These are phyloP conservation scores for Dasypolia templi DNA, from an alignment of 2,888 invertebrate genomes.

Conservation along the genomic window DNA sequence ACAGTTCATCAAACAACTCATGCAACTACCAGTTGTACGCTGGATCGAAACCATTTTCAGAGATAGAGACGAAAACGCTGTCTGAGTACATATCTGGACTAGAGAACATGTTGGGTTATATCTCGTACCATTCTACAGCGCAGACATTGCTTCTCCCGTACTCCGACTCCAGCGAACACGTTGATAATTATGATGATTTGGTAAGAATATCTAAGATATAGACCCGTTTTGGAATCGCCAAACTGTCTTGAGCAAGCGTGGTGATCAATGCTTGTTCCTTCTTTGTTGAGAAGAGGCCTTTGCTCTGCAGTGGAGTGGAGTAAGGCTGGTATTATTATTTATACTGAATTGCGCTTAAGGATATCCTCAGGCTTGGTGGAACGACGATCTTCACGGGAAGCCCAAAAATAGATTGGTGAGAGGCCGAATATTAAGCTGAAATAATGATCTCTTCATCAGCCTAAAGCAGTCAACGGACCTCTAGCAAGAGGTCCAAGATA, in stretches of 20 bases:
- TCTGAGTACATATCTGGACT: slow-evolving; percentile 89
- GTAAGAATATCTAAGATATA: slow-evolving; percentile 66
- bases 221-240: too few species aligned
- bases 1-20: slow-evolving; percentile 87
- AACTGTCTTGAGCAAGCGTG: too few species aligned
- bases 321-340: too few species aligned
- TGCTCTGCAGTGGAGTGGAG: too few species aligned
- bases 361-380: too few species aligned
- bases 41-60: slow-evolving; percentile 93
- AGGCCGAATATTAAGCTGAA: not conserved
- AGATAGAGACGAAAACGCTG: slow-evolving; percentile 91
- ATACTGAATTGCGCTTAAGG: too few species aligned
- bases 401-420: not conserved
- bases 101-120: slow-evolving; percentile 91
- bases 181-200: slow-evolving; percentile 88
- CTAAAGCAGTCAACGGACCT: not conserved
- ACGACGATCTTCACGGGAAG: too few species aligned
- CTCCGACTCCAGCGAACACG: slow-evolving; percentile 90
- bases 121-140: slow-evolving; percentile 94
- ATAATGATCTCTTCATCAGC: not conserved
- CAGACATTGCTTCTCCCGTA: slow-evolving; percentile 93
- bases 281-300: too few species aligned
- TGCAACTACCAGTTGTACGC: slow-evolving; percentile 93
- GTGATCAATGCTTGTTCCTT: too few species aligned
- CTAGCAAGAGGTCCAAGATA: not conserved